Base-by-base conservation (phyloP, 2,888 invertebrate genomes). In the Eremobia ochroleuca region DNA sequence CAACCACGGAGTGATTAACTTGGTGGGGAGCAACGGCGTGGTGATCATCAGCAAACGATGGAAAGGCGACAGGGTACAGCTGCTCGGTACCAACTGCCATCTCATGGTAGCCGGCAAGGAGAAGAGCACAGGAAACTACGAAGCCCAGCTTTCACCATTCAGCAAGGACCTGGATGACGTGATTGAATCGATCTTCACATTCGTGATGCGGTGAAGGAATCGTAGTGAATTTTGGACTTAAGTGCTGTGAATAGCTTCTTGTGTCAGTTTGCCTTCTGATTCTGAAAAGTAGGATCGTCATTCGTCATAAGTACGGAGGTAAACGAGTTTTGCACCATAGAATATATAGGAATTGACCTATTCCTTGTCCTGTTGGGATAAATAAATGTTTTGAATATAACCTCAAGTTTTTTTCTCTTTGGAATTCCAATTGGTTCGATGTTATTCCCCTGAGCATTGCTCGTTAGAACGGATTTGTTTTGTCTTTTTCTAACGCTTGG, bases 101-200 rank as follows among this genome's bases (percentile, higher is more conserved):
- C 85, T 96, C 31, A 90, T 93, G n/a, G 96, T 96, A 0, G 94
- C 94, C 0, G 96, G 97, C 28, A 95, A 96, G 84, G 91, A 93
- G 86, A 95, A 95, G 83, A 88, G 92, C 2, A 86, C 92, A 0
- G 92, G 93, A 4, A 91, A 92, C 3, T 94, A 94, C 85, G 96
- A 96, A 87, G 94, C 94, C 11, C 96, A 96, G 77, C 91, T 96
- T 34, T 97, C 96, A 0, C 96, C 96, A 0, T 96, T 97, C 92
- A 96, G 96, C 92, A 96, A 95, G 85, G 95, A 96, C 49, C 85
- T 97, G 92, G 96, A 97, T 88, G 96, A 96, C 83, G 95, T 96
- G 79, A 95, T 97, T 79, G 96, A 97, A 76, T 96, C 96, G 0
- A 95, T 97, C 89, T 97, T 97, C 91, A 92, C 94, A 18, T 97